Evolutionary conservation across 2,888 invertebrate species (phyloP), one percentile per base, ranked within the genome.

Genomic region (Philhelius pedissequus): DNA sequence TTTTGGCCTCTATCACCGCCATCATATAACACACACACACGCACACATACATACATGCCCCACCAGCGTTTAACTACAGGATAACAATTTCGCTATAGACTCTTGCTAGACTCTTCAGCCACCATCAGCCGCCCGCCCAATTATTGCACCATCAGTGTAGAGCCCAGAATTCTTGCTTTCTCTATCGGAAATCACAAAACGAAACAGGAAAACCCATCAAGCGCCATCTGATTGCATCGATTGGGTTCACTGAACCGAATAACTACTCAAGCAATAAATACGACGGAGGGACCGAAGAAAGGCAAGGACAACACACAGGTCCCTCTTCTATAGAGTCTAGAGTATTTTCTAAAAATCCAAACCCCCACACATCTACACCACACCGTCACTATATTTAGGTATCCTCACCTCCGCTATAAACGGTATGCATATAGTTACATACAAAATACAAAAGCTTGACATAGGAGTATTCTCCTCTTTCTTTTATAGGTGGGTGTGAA

Each of bases 191-290:
- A 83, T 83, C 83, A 83, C 78, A 83, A 83, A 78, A 78, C 64
- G 83, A 83, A 78, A 83, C 78, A 83, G 83, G 83, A 83, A 83
- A 83, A 83, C 83, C 83, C 83, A 83, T 83, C 83, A 83, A 83
- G 83, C 78, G 68, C 64, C 83, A 83, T 78, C 83, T 83, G 78
- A 83, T 83, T 83, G 83, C 83, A 83, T 83, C 83, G 83, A 83
- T 83, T 83, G 83, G 83, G 83, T 78, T 83, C 83, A 78, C 74
- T 83, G 83, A 83, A 83, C 83, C 73, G 83, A 74, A 83, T 83
- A 83, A 83, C 83, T 83, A 78, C 74, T 83, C 69, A 50, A 69
- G 78, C 73, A 69, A 78, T 48, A 83, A 48, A 22, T 78, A 78
- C 64, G 69, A 74, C 9, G 6, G 11, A 8, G 22, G 13, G 20